These are phyloP conservation scores for Montipora foliosa DNA, from an alignment of 64 coral and sea anemone species.

Conservation along the genomic window DNA sequence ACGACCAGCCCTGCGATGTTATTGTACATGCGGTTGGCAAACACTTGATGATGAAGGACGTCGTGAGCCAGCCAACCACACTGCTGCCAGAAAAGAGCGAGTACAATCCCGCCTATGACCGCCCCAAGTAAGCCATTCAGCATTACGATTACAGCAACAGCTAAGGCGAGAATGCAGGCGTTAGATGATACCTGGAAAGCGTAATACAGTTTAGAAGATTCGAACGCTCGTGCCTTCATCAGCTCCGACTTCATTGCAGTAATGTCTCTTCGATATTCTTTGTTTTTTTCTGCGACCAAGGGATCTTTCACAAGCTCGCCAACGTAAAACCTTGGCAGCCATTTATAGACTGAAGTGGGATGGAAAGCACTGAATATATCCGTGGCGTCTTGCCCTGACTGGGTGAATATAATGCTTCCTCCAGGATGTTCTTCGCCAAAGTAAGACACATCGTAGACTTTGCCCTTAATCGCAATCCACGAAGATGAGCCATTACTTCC, in stretches of 20 bases:
- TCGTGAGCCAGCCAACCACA: constrained; percentile 29
- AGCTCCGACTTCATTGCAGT: constrained; percentile 21
- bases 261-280: not conserved
- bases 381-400: not conserved
- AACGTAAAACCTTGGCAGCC: constrained; percentile 12
- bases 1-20: constrained; percentile 11
- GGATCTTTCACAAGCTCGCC: constrained; percentile 5
- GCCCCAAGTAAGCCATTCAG: constrained; percentile 17
- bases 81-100: constrained; percentile 39
- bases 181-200: constrained; percentile 8
- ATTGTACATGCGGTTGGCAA: not conserved
- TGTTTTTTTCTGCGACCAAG: not conserved
- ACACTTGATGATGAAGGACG: constrained; percentile 5
- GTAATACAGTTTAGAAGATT: constrained; percentile 35
- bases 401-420: not conserved
- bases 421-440: constrained; percentile 19
- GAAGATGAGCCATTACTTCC: not conserved
- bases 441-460: constrained; percentile 2
- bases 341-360: constrained; percentile 2
- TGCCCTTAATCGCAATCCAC: constrained; percentile 21
- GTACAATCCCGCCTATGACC: not conserved
- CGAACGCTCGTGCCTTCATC: constrained; percentile 22
- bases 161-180: not conserved
- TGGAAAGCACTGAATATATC: not conserved
- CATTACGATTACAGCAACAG: not conserved